Percentiles rank a stretch among this genome's conserved stretches.
These are phyloP conservation scores for Leptobrachium ailaonicum DNA, from an alignment of 2,113 vertebrate genomes.

Conservation along the genomic window DNA sequence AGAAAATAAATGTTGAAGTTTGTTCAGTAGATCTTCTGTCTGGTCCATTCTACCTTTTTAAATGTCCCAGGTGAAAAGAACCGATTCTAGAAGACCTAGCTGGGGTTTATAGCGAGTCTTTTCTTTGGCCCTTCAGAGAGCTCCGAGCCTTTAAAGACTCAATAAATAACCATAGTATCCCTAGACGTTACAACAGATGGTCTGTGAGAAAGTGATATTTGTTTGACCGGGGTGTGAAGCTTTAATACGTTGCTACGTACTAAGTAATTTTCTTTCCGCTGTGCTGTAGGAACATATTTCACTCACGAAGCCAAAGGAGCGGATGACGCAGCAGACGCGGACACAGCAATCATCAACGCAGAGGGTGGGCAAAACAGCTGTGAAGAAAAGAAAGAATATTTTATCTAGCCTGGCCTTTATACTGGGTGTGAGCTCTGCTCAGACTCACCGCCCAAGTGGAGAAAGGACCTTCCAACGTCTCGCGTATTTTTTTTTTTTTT, in stretches of 20 bases:
- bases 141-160: too few relatives aligned
- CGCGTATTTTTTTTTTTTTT: conserved; percentile 16
- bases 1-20: too few relatives aligned
- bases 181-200: background rate
- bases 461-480: conserved; percentile 48
- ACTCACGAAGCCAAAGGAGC: conserved; percentile 99
- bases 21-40: too few relatives aligned
- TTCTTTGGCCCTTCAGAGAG: too few relatives aligned
- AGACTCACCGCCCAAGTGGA: conserved; percentile 34
- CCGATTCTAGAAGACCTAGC: too few relatives aligned
- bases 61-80: too few relatives aligned
- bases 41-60: too few relatives aligned
- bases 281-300: conserved; percentile 92
- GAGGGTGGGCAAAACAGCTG: conserved; percentile 98
- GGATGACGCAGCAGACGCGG: conserved; percentile 93
- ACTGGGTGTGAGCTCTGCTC: conserved; percentile 35
- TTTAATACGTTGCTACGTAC: background rate
- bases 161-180: background rate
- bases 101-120: too few relatives aligned
- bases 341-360: conserved; percentile 98
- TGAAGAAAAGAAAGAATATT: conserved; percentile 99
- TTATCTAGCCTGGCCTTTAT: conserved; percentile 86
- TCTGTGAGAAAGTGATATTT: background rate
- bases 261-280: conserved; percentile 37
- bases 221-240: background rate